These are phyloP conservation scores for Heliopora coerulea DNA, from an alignment of 92 coral and sea anemone genomes.

Conservation along the genomic window DNA sequence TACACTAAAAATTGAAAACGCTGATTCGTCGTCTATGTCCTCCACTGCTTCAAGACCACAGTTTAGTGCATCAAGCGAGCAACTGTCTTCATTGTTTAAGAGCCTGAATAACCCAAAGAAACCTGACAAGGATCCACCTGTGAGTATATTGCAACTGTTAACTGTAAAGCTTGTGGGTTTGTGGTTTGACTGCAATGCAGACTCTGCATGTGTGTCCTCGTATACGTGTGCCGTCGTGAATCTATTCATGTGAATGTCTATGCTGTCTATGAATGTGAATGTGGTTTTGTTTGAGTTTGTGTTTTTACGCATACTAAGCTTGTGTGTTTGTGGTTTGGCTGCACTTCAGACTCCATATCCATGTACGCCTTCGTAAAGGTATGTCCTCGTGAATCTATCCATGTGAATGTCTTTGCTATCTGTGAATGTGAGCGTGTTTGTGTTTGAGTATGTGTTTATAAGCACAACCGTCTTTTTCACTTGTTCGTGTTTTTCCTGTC, in stretches of 20 bases:
- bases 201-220: no score
- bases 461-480: neutral
- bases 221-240: no score
- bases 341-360: no score
- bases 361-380: no score
- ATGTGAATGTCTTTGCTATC: neutral
- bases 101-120: constrained; percentile 7
- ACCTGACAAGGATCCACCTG: constrained; percentile 37
- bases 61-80: constrained; percentile 21
- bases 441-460: neutral
- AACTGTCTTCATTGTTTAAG: constrained; percentile 9
- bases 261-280: constrained; percentile 23
- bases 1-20: constrained; percentile 22
- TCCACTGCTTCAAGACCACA: constrained; percentile 23
- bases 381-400: no score
- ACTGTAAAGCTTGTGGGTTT: no score
- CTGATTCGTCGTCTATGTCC: constrained; percentile 22
- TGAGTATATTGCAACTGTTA: no score
- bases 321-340: no score
- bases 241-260: constrained; percentile 31
- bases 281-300: neutral
- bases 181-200: no score
- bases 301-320: no score
- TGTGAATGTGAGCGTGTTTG: neutral
- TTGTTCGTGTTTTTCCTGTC: neutral